These are phyloP conservation scores for Gephyroberyx darwinii DNA, from an alignment of 2,797 vertebrate genomes.

Conservation along the genomic window DNA sequence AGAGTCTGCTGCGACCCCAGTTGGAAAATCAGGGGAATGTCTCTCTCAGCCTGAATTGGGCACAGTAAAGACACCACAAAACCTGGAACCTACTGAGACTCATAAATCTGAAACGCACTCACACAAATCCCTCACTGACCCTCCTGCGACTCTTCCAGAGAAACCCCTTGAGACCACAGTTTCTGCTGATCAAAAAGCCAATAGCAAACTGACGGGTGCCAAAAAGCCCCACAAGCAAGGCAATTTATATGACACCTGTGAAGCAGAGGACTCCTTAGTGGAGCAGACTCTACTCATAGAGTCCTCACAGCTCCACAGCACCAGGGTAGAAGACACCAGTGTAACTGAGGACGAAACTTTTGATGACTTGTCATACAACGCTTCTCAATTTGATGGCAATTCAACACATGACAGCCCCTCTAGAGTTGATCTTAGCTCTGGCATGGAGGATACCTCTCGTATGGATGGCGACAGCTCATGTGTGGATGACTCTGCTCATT, in stretches of 20 bases:
- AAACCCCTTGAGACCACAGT: constrained; percentile 42
- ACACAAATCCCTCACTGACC: constrained; percentile 37
- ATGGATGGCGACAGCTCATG: constrained; percentile 41
- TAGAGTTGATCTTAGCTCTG: constrained; percentile 45
- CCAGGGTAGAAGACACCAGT: constrained; percentile 41
- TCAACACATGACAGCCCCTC: constrained; percentile 52
- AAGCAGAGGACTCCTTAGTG: constrained; percentile 38
- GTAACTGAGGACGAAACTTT: constrained; percentile 59
- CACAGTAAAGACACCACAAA: constrained; percentile 21
- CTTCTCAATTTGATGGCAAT: constrained; percentile 48
- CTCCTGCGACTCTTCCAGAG: constrained; percentile 37
- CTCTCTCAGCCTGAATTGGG: constrained; percentile 47
- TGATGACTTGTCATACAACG: constrained; percentile 40
- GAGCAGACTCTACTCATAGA: constrained; percentile 46
- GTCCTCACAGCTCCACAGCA: constrained; percentile 58
- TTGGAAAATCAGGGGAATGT: constrained; percentile 46
- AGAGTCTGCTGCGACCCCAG: constrained; percentile 31
- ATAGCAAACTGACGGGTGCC: constrained; percentile 34
- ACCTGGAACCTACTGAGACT: constrained; percentile 40
- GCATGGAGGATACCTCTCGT: constrained; percentile 57
- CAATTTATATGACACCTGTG: constrained; percentile 30
- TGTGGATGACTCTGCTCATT: constrained; percentile 49
- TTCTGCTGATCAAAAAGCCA: constrained; percentile 45
- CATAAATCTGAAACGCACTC: constrained; percentile 34
- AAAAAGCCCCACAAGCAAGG: constrained; percentile 51